Conservation (phyloP, 2,888 invertebrate species). For the Deroplatys truncata region DNA sequence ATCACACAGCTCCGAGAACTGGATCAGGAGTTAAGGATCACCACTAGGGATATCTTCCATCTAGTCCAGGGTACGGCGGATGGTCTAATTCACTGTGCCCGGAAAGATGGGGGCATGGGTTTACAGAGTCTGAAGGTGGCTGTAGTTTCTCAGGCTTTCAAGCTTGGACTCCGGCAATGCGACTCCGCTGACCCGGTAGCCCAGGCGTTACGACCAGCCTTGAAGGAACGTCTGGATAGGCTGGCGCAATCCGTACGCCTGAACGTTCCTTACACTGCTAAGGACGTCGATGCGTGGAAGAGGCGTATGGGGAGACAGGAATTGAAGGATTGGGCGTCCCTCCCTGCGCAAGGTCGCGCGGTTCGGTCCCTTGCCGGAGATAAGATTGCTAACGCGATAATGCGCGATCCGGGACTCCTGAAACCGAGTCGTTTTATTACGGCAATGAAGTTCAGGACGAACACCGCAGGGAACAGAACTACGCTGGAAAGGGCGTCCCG, state of each 20-base stretch:
- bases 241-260: not conserved
- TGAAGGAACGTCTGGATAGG: not conserved
- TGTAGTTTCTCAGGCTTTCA: conserved; percentile 28
- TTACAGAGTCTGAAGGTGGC: conserved; percentile 36
- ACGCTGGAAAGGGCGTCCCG: too few species aligned
- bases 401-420: conserved; percentile 32
- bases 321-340: not conserved
- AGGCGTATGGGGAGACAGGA: not conserved
- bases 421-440: conserved; percentile 36
- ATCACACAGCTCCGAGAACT: not conserved
- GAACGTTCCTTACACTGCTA: not conserved
- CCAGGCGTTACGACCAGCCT: not conserved
- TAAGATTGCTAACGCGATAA: conserved; percentile 32
- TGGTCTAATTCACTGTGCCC: conserved; percentile 36
- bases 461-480: conserved; percentile 33
- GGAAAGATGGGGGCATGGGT: conserved; percentile 39
- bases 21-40: conserved; percentile 5
- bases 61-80: conserved; percentile 34
- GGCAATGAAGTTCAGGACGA: conserved; percentile 37
- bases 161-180: conserved; percentile 25
- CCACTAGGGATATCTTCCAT: conserved; percentile 30
- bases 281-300: too few species aligned
- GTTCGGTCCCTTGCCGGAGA: conserved; percentile 23
- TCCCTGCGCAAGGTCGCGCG: not conserved
- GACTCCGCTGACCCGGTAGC: not conserved